Conservation (phyloP, 2,797 vertebrate genomes). For the Argya squamiceps region DNA sequence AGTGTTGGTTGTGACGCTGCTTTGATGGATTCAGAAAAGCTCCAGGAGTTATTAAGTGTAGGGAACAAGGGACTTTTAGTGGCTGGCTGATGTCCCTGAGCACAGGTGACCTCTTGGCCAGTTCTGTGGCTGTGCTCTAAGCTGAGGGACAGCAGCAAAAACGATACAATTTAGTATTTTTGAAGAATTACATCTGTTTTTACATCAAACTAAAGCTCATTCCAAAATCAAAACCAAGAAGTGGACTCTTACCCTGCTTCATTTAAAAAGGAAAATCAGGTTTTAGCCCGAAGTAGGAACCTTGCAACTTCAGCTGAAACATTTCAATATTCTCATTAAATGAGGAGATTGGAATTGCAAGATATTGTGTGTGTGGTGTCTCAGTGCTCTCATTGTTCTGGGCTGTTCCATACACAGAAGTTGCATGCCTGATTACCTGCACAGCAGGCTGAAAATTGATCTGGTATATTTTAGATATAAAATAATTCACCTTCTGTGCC, state of each 20-base stretch:
- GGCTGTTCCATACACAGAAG: neutral
- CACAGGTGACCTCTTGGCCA: neutral
- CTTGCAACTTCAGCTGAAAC: neutral
- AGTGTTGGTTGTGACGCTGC: neutral
- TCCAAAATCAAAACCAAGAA: neutral
- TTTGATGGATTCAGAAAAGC: neutral
- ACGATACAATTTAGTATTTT: rapidly evolving
- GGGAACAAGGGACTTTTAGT: neutral
- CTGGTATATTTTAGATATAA: constrained; percentile 38
- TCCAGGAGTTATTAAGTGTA: rapidly evolving
- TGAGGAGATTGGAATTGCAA: neutral
- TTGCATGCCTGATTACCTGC: constrained; percentile 45
- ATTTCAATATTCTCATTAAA: constrained; percentile 15
- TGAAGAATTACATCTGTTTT: neutral
- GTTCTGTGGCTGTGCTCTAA: neutral
- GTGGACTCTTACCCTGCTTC: neutral
- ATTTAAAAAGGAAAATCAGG: constrained; percentile 8
- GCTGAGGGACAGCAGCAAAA: neutral
- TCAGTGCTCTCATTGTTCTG: neutral
- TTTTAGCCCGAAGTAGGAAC: neutral
- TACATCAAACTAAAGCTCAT: neutral
- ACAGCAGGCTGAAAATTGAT: constrained; percentile 56
- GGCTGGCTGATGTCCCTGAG: rapidly evolving
- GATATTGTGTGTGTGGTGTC: neutral
- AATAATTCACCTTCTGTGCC: constrained; percentile 56